Percentiles rank a stretch among this genome's conserved stretches.
phyloP scores from a whole-genome alignment of 2,113 vertebrate species.

The Athene noctua region DNA sequence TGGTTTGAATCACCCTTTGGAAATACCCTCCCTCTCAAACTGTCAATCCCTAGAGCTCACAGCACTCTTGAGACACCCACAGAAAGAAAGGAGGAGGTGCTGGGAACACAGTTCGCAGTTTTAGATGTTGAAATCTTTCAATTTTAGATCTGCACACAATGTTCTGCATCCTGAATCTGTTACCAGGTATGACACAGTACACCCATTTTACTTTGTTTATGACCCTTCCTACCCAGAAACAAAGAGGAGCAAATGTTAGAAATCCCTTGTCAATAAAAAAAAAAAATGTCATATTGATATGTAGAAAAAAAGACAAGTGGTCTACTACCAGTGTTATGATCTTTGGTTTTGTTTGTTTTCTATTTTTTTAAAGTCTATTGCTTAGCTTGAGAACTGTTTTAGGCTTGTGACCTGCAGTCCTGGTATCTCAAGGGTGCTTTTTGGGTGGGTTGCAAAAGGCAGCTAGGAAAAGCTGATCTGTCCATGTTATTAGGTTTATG shows the following conservation, averaged over 20 bases:
- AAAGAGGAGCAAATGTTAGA: neutral
- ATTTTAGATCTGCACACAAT: neutral
- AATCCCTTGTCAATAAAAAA: neutral
- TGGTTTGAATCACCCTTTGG: conserved; percentile 24
- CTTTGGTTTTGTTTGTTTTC: neutral
- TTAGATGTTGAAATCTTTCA: neutral
- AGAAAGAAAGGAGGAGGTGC: conserved; percentile 18
- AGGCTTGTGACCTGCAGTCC: neutral
- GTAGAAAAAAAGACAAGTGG: neutral
- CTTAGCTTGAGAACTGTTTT: neutral
- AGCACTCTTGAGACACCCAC: neutral
- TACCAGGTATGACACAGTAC: neutral
- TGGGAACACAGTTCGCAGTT: neutral
- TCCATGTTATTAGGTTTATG: neutral
- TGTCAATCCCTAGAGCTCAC: neutral
- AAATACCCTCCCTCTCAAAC: conserved; percentile 22
- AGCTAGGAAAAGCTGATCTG: neutral
- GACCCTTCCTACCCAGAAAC: neutral
- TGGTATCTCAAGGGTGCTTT: neutral
- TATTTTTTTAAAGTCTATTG: neutral
- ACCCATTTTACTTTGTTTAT: neutral
- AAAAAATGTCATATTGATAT: neutral
- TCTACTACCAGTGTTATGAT: neutral
- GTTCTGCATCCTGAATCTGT: neutral
- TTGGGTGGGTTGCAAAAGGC: neutral